Base-by-base conservation (phyloP, 2,797 vertebrate species). In the Neomorphus geoffroyi region DNA sequence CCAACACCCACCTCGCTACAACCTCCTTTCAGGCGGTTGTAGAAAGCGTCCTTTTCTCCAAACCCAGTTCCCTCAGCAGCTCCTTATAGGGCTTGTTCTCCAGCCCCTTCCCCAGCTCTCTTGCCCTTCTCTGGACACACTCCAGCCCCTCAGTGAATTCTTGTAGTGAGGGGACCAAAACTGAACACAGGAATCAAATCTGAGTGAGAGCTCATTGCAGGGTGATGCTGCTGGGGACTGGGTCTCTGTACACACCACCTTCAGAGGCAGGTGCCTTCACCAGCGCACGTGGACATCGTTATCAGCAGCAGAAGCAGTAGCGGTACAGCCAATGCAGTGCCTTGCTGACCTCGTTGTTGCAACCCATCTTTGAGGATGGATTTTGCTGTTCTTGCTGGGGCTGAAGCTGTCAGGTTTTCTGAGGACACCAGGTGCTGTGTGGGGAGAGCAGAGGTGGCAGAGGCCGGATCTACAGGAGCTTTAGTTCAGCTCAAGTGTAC, bases 231-330 rank as follows among this genome's bases (percentile, higher is more conserved):
- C 62, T 43, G n/a, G 17, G 11, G 13, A 3, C 23, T 9, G 53
- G 37, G 7, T 30, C 3, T 57, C 22, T 46, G 24, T 2, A 2
- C 6, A 3, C 1, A 1, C 30, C 30, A 10, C 64, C 45, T 28
- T 7, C 35, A 10, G 56, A 35, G 70, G 56, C 45, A 57, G 43
- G 48, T 16, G 57, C 27, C 87, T 58, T 30, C 24, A 13, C 56
- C 1, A 0, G 11, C 7, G 7, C 30, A 10, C 0, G 0, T 1
- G 1, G 46, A 1, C 3, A 5, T 0, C 10, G 7, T 5, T 6
- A 32, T 0, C 70, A 72, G 61, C 61, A 67, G 53, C 51, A 92
- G 61, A 6, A 32, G 35, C 50, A 24, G 33, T 32, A 46, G 66
- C n/a, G 30, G 46, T 15, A 14, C 13, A 30, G 53, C 15, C 51